Conservation (phyloP, 2,113 vertebrate genomes). For the Machaerirhynchus nigripectus region DNA sequence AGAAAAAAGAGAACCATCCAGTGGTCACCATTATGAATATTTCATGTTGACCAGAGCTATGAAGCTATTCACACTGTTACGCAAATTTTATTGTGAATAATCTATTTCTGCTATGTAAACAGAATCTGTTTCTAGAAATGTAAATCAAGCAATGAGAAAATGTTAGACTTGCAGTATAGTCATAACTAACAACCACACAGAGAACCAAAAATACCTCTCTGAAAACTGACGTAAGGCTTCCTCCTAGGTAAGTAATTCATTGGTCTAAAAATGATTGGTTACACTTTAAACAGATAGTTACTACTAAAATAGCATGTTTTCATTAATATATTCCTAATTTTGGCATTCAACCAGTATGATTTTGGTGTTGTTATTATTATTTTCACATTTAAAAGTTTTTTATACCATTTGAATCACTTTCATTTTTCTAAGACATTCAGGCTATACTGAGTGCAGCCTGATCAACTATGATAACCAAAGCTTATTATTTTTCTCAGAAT, state of each 20-base stretch:
- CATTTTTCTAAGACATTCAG: not conserved
- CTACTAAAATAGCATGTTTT: not conserved
- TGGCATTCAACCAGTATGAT: not conserved
- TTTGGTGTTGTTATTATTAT: not conserved
- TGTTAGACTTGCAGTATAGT: not conserved
- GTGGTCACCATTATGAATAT: not conserved
- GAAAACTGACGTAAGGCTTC: not conserved
- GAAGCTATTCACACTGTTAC: not conserved
- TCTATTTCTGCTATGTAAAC: not conserved
- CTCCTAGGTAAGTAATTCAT: not conserved
- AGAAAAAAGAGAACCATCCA: not conserved
- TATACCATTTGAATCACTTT: not conserved
- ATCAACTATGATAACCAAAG: not conserved
- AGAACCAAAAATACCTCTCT: not conserved
- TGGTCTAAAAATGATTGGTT: not conserved
- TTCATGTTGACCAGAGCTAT: not conserved
- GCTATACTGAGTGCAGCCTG: not conserved
- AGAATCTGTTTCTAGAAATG: conserved; percentile 19
- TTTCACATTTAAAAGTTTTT: not conserved
- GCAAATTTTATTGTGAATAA: not conserved
- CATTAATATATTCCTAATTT: not conserved
- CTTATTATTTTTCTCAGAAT: not conserved
- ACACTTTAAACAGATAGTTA: not conserved
- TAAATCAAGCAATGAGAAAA: not conserved
- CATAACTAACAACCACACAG: not conserved